A percentile compares a stretch with the other conserved stretches of the same genome.
phyloP scores from a whole-genome alignment of 2,113 vertebrate species.

The Erythrocercus mccallii region DNA sequence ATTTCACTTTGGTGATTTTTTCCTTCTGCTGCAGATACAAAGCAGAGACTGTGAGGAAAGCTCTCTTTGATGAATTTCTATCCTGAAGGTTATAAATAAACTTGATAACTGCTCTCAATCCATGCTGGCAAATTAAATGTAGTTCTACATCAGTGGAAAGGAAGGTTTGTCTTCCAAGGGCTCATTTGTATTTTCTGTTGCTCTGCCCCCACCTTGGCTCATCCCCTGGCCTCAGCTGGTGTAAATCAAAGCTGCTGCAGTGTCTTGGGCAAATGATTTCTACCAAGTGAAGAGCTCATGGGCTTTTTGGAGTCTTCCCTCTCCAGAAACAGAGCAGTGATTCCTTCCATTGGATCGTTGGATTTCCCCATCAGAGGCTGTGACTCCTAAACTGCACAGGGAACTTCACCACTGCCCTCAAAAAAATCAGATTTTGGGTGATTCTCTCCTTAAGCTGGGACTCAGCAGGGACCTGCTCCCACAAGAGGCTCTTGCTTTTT shows the following conservation, averaged over 20 bases:
- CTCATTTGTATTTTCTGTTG: background rate
- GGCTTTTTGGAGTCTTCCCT: background rate
- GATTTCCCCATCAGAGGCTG: background rate
- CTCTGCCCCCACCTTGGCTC: background rate
- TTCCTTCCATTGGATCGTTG: fast-evolving
- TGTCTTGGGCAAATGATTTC: background rate
- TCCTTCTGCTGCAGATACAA: background rate
- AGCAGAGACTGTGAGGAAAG: background rate
- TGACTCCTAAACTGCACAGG: background rate
- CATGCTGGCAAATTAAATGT: background rate
- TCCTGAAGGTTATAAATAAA: background rate
- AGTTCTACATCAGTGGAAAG: background rate
- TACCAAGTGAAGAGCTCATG: background rate
- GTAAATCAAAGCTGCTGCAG: background rate
- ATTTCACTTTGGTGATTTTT: background rate
- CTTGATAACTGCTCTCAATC: background rate
- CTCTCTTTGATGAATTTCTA: background rate
- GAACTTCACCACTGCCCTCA: background rate
- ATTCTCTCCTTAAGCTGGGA: background rate
- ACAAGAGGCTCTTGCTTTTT: background rate
- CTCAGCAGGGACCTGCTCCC: background rate
- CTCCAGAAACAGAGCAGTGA: background rate
- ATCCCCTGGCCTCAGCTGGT: background rate
- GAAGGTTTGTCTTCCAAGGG: background rate
- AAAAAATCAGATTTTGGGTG: background rate